phyloP scores from a whole-genome alignment of 2,888 invertebrate species.

The Lydus trimaculatus region DNA sequence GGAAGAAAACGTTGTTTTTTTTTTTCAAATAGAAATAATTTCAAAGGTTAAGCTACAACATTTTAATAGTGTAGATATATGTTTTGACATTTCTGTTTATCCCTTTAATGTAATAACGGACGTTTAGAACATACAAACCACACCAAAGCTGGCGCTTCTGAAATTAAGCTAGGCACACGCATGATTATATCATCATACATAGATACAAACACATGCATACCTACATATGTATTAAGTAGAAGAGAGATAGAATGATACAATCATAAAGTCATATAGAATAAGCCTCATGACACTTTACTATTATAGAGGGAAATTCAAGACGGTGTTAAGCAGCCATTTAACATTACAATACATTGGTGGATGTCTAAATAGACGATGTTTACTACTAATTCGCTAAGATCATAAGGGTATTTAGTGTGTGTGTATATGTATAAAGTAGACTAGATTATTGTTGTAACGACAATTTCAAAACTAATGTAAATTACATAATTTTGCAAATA shows the following conservation, averaged over 20 bases:
- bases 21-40: neutral
- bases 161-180: constrained; percentile 20
- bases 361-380: neutral
- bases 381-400: constrained; percentile 25
- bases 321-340: constrained; percentile 1
- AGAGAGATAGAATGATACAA: neutral
- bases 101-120: neutral
- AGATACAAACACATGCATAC: neutral
- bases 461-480: constrained; percentile 9
- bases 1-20: neutral
- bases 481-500: constrained; percentile 25
- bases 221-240: no score
- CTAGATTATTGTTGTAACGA: constrained; percentile 21
- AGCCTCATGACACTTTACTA: neutral
- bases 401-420: constrained; percentile 23
- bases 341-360: constrained; percentile 1
- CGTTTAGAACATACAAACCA: constrained; percentile 19
- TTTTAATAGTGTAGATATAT: neutral
- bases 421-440: constrained; percentile 17
- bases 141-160: constrained; percentile 25
- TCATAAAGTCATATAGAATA: neutral
- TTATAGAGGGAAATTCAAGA: neutral
- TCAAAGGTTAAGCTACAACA: neutral
- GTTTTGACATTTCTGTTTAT: neutral
- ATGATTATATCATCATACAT: neutral